phyloP scores from a whole-genome alignment of 1,140 invertebrate species.

The Pararge aegeria region DNA sequence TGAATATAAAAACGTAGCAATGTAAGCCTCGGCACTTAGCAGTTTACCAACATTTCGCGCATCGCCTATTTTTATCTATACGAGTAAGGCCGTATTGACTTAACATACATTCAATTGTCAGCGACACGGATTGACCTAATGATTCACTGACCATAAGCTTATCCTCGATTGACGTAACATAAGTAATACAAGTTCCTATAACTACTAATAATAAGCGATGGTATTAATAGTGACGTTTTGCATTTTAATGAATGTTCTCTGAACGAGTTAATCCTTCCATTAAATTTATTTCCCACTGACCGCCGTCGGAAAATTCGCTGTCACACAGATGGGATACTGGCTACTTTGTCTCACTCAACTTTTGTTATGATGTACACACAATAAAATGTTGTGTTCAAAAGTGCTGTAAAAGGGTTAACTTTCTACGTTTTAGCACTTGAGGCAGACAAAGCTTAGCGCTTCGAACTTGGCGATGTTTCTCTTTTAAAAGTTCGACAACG shows the following conservation, averaged over 20 bases:
- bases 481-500: conserved; percentile 65
- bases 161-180: conserved; percentile 68
- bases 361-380: conserved; percentile 18
- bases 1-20: conserved; percentile 44
- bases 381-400: conserved; percentile 17
- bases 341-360: not conserved
- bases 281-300: conserved; percentile 14
- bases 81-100: conserved; percentile 48
- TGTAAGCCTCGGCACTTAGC: conserved; percentile 24
- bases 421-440: conserved; percentile 68
- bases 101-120: conserved; percentile 69
- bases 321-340: not conserved
- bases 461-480: conserved; percentile 52
- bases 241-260: conserved; percentile 16
- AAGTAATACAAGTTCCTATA: conserved; percentile 32
- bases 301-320: not conserved
- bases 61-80: conserved; percentile 42
- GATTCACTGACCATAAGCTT: conserved; percentile 73
- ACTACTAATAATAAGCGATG: conserved; percentile 18
- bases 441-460: conserved; percentile 50
- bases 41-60: conserved; percentile 35
- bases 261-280: conserved; percentile 18
- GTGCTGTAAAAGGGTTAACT: conserved; percentile 48
- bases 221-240: conserved; percentile 20
- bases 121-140: conserved; percentile 70